Conservation (phyloP, 2,113 vertebrate genomes). For the Shinisaurus crocodilurus region DNA sequence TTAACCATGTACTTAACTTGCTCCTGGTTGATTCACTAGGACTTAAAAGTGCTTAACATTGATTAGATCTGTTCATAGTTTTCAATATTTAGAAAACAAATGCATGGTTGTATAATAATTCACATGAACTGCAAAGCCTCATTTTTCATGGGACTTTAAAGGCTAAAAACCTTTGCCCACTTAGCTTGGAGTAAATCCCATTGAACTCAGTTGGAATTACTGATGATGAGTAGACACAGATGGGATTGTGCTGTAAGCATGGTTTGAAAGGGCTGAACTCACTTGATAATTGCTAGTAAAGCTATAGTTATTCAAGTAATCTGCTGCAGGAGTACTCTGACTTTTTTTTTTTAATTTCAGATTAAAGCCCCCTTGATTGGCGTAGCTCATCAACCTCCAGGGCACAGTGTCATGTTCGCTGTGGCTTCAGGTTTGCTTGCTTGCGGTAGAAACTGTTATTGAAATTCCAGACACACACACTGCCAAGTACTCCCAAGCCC, state of each 20-base stretch:
- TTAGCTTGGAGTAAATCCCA: no score
- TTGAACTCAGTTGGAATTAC: no score
- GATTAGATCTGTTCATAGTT: background rate
- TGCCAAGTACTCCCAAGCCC: background rate
- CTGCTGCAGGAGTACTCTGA: background rate
- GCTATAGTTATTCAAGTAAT: constrained; percentile 9
- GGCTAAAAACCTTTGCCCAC: no score
- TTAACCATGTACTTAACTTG: background rate
- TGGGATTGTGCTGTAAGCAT: no score
- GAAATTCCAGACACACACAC: constrained; percentile 4
- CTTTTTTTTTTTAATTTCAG: background rate
- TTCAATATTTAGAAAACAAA: background rate
- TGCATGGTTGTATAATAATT: background rate
- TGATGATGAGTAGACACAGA: no score
- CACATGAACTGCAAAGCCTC: background rate
- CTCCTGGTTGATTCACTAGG: background rate
- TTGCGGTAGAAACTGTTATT: background rate
- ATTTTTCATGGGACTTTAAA: background rate
- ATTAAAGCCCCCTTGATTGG: background rate
- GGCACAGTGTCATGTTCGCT: constrained; percentile 10
- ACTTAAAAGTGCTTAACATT: background rate
- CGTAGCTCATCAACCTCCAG: background rate
- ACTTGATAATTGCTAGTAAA: background rate
- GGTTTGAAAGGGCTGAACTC: background rate
- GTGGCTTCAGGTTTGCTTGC: background rate